Evolutionary conservation across 2,888 invertebrate species (phyloP).

Genomic region (Dinocampus coccinellae): DNA sequence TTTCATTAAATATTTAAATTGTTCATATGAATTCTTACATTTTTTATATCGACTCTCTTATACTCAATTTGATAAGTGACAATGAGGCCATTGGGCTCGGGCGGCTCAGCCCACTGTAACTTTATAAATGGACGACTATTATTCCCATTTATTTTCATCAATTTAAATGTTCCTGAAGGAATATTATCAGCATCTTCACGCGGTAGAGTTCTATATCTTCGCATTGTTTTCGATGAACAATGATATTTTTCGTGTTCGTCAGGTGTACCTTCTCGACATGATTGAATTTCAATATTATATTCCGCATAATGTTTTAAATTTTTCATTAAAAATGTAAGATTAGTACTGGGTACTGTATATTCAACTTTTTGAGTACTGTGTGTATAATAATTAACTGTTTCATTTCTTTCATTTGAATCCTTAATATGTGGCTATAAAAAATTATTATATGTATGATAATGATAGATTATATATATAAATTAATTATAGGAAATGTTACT

Average conservation of each 20-base stretch:
- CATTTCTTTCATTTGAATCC: neutral
- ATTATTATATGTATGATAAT: neutral
- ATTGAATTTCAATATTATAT: conserved; percentile 82
- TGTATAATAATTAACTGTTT: conserved; percentile 37
- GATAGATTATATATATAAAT: neutral
- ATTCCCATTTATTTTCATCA: conserved; percentile 54
- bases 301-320: conserved; percentile 82
- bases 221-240: conserved; percentile 73
- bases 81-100: conserved; percentile 88
- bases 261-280: conserved; percentile 78
- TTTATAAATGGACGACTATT: conserved; percentile 74
- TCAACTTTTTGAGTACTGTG: conserved; percentile 50
- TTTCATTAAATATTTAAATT: neutral
- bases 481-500: neutral
- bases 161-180: conserved; percentile 55
- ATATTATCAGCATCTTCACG: conserved; percentile 63
- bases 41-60: conserved; percentile 76
- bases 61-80: conserved; percentile 87
- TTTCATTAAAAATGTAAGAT: conserved; percentile 71
- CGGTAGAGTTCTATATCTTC: conserved; percentile 71
- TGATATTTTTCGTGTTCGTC: conserved; percentile 63
- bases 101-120: conserved; percentile 85
- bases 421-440: neutral
- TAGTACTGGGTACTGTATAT: conserved; percentile 53
- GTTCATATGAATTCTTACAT: conserved; percentile 69